Evolutionary conservation across 1,140 invertebrate genomes (phyloP).

Genomic region (Nasonia giraulti): DNA sequence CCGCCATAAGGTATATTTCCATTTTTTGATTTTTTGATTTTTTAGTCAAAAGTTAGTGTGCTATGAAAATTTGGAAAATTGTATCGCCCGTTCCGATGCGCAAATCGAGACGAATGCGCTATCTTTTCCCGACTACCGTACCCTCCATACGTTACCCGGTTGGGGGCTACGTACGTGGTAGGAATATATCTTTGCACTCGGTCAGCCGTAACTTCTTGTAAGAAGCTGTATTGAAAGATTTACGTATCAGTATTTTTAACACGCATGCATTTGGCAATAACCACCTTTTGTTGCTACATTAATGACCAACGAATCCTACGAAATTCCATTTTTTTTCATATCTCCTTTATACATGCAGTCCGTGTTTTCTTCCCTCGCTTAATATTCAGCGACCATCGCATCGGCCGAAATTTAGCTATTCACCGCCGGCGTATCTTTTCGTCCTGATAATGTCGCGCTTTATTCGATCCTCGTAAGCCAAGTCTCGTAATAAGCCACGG

Average conservation of each 20-base stretch:
- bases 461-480: slow-evolving; percentile 63
- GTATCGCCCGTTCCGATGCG: background rate
- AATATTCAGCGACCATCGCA: slow-evolving; percentile 63
- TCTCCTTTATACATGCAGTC: background rate
- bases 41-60: background rate
- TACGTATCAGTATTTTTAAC: background rate
- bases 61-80: slow-evolving; percentile 6
- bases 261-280: too few species aligned
- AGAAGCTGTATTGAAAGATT: background rate
- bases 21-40: slow-evolving; percentile 22
- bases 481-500: slow-evolving; percentile 54
- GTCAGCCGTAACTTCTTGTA: background rate
- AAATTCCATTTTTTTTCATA: background rate
- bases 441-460: slow-evolving; percentile 58
- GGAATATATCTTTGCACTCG: background rate
- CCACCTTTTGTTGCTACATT: too few species aligned
- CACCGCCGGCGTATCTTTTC: slow-evolving; percentile 59
- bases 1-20: slow-evolving; percentile 66
- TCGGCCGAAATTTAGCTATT: slow-evolving; percentile 66
- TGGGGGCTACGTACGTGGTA: background rate
- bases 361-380: slow-evolving; percentile 54
- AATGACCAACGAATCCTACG: too few species aligned
- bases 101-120: background rate
- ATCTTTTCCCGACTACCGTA: background rate
- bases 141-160: background rate